Evolutionary conservation across 2,797 vertebrate species (phyloP), one percentile per base, ranked within the genome.

Genomic region (Anguilla obscura): DNA sequence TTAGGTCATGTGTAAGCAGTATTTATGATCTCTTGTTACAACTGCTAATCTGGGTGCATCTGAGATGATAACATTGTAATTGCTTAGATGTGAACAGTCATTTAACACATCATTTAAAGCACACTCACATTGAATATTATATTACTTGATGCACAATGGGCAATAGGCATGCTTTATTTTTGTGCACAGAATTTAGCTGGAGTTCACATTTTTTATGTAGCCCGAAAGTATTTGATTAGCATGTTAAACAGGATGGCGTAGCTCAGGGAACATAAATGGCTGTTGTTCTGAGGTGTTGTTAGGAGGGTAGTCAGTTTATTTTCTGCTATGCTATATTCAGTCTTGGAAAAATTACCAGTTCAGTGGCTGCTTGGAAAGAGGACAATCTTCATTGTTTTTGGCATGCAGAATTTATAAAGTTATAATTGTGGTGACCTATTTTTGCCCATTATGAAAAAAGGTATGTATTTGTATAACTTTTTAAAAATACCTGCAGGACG

Each of bases 221-320:
- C 74, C 74, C 8, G 24, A 76, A 76, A 76, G 36, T 76, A 40
- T 76, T 74, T 76, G 16, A 33, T 40, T 40, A 40, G 74, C 36
- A 76, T 76, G 18, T 3, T 76, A 76, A 76, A 40, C 33, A 18
- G 33, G 36, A 40, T 40, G 14, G 30, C 40, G 24, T 21, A 3
- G 16, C 18, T 76, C 33, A 76, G 33, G 74, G 30, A 6, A 36
- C 8, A 36, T 76, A n/a, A 76, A 12, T 76, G 33, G 33, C 5
- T 0, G 33, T 76, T 12, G 2, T 76, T 40, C 36, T 14, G 74
- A 76, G 33, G 74, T 40, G 74, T 40, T 40, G 74, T 40, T 76
- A 18, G 74, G 74, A 76, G 30, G 74, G 74, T 40, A 33, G 74
- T 76, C 74, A 76, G 74, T 76, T 76, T 76, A 76, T 76, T 76